Evolutionary conservation across 2,797 vertebrate species (phyloP).

Genomic region (Selene dorsalis): DNA sequence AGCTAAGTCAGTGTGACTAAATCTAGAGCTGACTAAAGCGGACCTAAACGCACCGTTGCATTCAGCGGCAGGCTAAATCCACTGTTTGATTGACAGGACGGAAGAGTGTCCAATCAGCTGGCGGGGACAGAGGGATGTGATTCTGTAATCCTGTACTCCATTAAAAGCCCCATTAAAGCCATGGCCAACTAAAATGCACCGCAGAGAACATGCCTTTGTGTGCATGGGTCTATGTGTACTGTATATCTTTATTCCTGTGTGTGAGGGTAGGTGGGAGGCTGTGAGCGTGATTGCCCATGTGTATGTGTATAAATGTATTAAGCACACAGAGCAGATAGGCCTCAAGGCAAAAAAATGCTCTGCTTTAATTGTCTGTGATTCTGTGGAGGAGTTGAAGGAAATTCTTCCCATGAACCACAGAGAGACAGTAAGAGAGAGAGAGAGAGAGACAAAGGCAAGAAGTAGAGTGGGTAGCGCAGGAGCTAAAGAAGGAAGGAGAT

Average conservation of each 20-base stretch:
- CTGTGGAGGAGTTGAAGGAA: conserved; percentile 63
- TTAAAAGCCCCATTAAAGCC: conserved; percentile 64
- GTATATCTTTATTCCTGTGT: conserved; percentile 19
- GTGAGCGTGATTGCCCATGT: conserved; percentile 2
- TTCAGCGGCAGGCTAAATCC: conserved; percentile 35
- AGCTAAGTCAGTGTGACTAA: conserved; percentile 52
- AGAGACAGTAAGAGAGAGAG: conserved; percentile 30
- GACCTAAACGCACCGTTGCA: conserved; percentile 25
- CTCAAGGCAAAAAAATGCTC: conserved; percentile 39
- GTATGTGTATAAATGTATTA: conserved; percentile 43
- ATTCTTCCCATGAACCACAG: conserved; percentile 56
- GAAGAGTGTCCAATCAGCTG: conserved; percentile 63
- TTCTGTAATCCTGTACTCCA: conserved; percentile 54
- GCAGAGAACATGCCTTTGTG: conserved; percentile 46
- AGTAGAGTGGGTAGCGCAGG: conserved; percentile 25
- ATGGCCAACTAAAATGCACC: conserved; percentile 46
- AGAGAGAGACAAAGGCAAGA: conserved; percentile 30
- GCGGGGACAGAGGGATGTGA: conserved; percentile 22
- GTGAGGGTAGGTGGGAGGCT: conserved; percentile 19
- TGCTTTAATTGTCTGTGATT: conserved; percentile 70
- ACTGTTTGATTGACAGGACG: conserved; percentile 55
- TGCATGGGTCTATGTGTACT: conserved; percentile 31
- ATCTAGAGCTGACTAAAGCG: conserved; percentile 23
- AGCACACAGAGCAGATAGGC: conserved; percentile 50
- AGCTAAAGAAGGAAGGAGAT: conserved; percentile 44